A percentile compares a stretch with the other conserved stretches of the same genome.
These are phyloP conservation scores for Parasteatoda tepidariorum DNA, from an alignment of 1,140 invertebrate species.

Conservation along the genomic window DNA sequence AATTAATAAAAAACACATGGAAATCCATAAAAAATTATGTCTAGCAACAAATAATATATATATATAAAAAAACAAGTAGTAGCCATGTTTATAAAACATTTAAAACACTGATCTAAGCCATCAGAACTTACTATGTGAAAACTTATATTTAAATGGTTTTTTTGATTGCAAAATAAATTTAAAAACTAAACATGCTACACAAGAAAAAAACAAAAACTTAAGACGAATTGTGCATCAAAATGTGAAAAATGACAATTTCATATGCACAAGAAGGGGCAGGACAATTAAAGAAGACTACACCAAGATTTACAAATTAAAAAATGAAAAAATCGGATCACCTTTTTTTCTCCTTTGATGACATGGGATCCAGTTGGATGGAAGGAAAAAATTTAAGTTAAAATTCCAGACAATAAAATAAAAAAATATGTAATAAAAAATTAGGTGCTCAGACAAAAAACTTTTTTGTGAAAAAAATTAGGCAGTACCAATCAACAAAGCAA, in stretches of 20 bases:
- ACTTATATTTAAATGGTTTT: too few relatives aligned
- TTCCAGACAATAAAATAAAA: conserved; percentile 41
- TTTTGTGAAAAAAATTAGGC: background rate
- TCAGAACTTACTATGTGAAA: too few relatives aligned
- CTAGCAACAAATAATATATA: too few relatives aligned
- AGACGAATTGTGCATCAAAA: background rate
- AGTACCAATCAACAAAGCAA: too few relatives aligned
- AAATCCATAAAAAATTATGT: too few relatives aligned
- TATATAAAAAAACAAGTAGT: too few relatives aligned
- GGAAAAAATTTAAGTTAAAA: conserved; percentile 60
- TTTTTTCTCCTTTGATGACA: conserved; percentile 61
- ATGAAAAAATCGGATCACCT: conserved; percentile 60
- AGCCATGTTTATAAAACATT: too few relatives aligned
- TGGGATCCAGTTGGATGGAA: conserved; percentile 61
- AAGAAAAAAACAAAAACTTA: background rate
- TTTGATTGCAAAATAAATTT: background rate
- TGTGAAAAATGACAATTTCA: background rate
- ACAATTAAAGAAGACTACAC: conserved; percentile 36
- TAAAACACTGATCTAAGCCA: too few relatives aligned
- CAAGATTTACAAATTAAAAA: conserved; percentile 43
- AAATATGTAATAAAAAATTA: conserved; percentile 21
- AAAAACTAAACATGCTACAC: background rate
- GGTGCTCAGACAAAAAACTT: background rate
- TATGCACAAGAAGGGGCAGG: conserved; percentile 27
- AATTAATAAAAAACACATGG: too few relatives aligned